Conservation (phyloP, 1,140 invertebrate genomes). For the Panagrolaimus sp. region DNA sequence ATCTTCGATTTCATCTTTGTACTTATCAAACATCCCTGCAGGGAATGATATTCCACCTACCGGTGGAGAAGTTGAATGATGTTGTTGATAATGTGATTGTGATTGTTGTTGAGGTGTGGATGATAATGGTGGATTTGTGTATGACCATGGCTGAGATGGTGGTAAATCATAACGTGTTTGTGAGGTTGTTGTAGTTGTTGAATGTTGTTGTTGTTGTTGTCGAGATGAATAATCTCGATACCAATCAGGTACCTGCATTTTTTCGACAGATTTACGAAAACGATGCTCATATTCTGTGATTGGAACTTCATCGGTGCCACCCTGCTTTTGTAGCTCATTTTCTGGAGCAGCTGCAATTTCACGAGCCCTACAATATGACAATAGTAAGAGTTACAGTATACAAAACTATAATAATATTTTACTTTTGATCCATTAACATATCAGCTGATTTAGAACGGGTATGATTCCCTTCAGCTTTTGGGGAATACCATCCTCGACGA, state of each 20-base stretch:
- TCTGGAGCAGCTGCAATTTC: constrained; percentile 52
- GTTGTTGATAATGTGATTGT: not conserved
- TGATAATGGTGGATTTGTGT: constrained; percentile 3
- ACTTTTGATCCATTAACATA: constrained; percentile 57
- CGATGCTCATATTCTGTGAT: constrained; percentile 50
- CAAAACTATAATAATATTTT: constrained; percentile 4
- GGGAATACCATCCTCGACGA: constrained; percentile 33
- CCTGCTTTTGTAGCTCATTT: constrained; percentile 41
- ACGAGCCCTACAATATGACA: constrained; percentile 39
- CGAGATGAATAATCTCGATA: constrained; percentile 44
- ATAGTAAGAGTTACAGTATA: no score
- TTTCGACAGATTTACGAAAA: constrained; percentile 55
- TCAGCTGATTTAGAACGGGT: constrained; percentile 53
- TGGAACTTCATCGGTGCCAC: constrained; percentile 5
- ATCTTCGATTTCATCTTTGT: constrained; percentile 56
- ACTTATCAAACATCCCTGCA: constrained; percentile 57
- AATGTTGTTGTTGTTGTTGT: not conserved
- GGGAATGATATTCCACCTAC: constrained; percentile 51
- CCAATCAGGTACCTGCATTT: constrained; percentile 55
- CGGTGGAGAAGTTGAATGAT: constrained; percentile 25
- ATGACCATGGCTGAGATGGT: constrained; percentile 1
- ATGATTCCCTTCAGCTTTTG: constrained; percentile 34
- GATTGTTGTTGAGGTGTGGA: not conserved
- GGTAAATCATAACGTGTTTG: constrained; percentile 10
- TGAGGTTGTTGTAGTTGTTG: not conserved